These are phyloP conservation scores for Exephanes ischioxanthus DNA, from an alignment of 2,888 invertebrate species.

Conservation along the genomic window DNA sequence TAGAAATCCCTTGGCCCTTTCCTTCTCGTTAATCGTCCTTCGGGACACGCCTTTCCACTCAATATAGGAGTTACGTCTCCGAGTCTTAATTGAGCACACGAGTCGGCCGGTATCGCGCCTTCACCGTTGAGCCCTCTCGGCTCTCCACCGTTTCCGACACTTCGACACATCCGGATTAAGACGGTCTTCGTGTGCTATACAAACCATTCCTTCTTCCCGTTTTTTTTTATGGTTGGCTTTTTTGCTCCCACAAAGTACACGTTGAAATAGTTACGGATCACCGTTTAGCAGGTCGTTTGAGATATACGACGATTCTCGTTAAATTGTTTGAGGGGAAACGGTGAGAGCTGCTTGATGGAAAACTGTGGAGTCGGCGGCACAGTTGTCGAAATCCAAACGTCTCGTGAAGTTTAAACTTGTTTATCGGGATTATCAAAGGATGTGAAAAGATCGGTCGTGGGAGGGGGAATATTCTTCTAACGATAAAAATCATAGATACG, in stretches of 20 bases:
- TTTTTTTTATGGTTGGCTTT: neutral
- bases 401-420: neutral
- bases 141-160: slow-evolving; percentile 19
- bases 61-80: slow-evolving; percentile 59
- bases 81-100: slow-evolving; percentile 63
- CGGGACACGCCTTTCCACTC: slow-evolving; percentile 69
- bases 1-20: slow-evolving; percentile 20
- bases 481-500: neutral
- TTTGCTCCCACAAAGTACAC: neutral
- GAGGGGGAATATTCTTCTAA: neutral
- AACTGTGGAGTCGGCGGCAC: neutral
- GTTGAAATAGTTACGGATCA: slow-evolving; percentile 33
- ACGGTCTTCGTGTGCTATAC: slow-evolving; percentile 35
- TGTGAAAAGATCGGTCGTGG: neutral
- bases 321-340: slow-evolving; percentile 36
- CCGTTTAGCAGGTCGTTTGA: slow-evolving; percentile 28
- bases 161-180: slow-evolving; percentile 44
- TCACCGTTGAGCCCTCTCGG: neutral
- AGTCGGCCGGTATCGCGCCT: slow-evolving; percentile 49
- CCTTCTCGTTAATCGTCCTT: slow-evolving; percentile 66
- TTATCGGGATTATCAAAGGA: neutral
- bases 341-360: neutral
- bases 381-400: neutral
- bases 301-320: slow-evolving; percentile 27
- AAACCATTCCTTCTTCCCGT: slow-evolving; percentile 24